A percentile compares a stretch with the other conserved stretches of the same genome.
Evolutionary conservation across 2,888 invertebrate species (phyloP).

Genomic region (Ceriagrion tenellum): DNA sequence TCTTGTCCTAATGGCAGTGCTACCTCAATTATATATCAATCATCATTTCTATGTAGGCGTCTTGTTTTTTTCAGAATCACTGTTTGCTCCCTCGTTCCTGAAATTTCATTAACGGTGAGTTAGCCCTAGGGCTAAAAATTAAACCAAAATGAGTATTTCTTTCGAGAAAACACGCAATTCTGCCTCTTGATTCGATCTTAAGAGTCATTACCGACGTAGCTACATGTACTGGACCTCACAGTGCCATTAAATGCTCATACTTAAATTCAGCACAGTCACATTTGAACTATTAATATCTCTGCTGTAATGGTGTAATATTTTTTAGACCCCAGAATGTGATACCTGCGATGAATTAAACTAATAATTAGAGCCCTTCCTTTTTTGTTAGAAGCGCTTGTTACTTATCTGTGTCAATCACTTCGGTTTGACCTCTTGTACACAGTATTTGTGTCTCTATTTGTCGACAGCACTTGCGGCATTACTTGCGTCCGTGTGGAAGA

Average conservation of each 20-base stretch:
- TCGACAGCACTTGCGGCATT: background rate
- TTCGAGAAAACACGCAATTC: slow-evolving; percentile 37
- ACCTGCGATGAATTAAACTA: background rate
- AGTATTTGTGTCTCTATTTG: background rate
- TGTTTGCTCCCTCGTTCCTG: slow-evolving; percentile 54
- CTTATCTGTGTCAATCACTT: background rate
- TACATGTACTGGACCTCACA: background rate
- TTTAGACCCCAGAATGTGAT: background rate
- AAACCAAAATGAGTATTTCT: slow-evolving; percentile 51
- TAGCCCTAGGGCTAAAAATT: slow-evolving; percentile 56
- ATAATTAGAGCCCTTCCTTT: background rate
- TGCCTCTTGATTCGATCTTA: background rate
- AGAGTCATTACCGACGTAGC: background rate
- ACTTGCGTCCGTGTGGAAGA: background rate
- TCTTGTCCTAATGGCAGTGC: slow-evolving; percentile 49
- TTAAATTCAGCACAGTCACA: slow-evolving; percentile 1
- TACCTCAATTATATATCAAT: slow-evolving; percentile 60
- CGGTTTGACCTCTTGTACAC: background rate
- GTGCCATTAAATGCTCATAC: slow-evolving; percentile 16
- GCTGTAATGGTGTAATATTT: background rate
- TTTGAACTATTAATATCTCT: slow-evolving; percentile 23
- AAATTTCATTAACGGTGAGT: slow-evolving; percentile 62
- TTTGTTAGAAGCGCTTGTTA: background rate
- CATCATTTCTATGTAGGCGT: slow-evolving; percentile 45
- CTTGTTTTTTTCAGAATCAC: slow-evolving; percentile 44